phyloP scores from a whole-genome alignment of 2,113 vertebrate genomes.

The Cervus canadensis region DNA sequence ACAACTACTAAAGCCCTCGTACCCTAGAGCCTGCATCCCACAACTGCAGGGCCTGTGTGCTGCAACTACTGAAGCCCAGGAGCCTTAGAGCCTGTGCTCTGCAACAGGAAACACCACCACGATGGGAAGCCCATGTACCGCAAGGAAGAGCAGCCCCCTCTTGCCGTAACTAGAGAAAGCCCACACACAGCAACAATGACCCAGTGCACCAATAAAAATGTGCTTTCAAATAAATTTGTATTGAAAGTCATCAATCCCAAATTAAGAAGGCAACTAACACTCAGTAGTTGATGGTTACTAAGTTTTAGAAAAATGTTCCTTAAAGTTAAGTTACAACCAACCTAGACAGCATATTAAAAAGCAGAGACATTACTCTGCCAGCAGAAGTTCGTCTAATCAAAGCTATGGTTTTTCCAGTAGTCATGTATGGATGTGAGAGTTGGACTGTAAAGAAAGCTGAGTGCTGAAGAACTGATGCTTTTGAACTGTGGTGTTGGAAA shows the following conservation, averaged over 20 bases:
- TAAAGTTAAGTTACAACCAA: not conserved
- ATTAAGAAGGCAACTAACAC: not conserved
- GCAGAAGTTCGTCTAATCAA: not conserved
- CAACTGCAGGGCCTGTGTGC: not conserved
- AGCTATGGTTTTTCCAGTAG: not conserved
- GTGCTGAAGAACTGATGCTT: not conserved
- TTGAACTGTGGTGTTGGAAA: not conserved
- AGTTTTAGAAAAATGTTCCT: not conserved
- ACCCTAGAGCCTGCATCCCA: not conserved
- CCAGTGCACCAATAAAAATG: not conserved
- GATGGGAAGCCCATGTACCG: rapidly evolving
- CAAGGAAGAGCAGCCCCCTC: not conserved
- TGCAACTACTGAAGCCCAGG: not conserved
- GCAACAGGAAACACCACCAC: not conserved
- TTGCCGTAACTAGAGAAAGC: not conserved
- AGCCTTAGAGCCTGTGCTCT: not conserved
- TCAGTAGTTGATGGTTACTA: not conserved
- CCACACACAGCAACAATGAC: not conserved
- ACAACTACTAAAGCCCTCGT: not conserved
- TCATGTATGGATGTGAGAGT: not conserved
- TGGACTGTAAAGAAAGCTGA: not conserved
- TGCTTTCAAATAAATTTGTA: not conserved
- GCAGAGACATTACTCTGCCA: not conserved
- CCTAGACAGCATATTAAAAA: not conserved
- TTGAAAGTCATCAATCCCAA: not conserved